phyloP scores from a whole-genome alignment of 2,797 vertebrate genomes.

The Schizopygopsis pylzovi region DNA sequence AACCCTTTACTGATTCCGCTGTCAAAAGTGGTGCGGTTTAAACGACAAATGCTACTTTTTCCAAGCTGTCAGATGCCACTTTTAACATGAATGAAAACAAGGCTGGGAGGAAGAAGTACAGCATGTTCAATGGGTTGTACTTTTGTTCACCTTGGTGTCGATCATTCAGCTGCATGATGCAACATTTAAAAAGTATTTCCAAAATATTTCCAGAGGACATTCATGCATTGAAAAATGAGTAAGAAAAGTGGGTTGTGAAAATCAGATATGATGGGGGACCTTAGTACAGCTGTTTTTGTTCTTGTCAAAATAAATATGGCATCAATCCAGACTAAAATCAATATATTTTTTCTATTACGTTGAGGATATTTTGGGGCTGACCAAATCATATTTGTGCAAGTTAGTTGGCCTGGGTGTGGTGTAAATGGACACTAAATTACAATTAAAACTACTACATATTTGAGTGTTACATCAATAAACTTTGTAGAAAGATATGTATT shows the following conservation, averaged over 20 bases:
- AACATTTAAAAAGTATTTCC: neutral
- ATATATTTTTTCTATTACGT: neutral
- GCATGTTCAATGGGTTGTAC: neutral
- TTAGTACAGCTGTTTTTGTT: neutral
- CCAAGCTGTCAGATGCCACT: neutral
- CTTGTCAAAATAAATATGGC: neutral
- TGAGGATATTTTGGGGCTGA: too few species aligned
- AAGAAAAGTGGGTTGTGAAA: neutral
- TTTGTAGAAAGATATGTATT: neutral
- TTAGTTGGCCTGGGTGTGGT: neutral
- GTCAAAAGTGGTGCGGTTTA: neutral
- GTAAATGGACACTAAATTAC: neutral
- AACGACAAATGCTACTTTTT: neutral
- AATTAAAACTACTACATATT: neutral
- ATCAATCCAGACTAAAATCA: neutral
- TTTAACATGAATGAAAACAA: neutral
- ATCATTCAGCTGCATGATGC: neutral
- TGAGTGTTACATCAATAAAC: neutral
- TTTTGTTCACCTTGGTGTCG: neutral
- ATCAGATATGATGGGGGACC: neutral
- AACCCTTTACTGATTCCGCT: neutral
- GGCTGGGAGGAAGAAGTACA: neutral
- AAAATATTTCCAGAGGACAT: neutral
- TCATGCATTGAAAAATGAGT: fast-evolving
- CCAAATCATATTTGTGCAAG: neutral